Evolutionary conservation across 2,888 invertebrate species (phyloP).

Genomic region (Platerodrilus igneus): DNA sequence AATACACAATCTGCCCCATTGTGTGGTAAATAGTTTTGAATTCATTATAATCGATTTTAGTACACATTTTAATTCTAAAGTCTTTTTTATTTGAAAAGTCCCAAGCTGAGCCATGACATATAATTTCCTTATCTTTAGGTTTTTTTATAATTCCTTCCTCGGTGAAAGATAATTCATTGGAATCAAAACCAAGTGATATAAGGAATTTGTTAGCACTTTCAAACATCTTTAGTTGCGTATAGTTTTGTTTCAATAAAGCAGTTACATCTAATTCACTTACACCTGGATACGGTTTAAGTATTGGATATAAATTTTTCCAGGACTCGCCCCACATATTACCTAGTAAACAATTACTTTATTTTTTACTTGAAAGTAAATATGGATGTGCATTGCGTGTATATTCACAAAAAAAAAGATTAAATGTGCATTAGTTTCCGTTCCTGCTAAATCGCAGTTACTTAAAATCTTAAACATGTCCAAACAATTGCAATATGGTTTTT

Average conservation of each 20-base stretch:
- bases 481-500: too few relatives aligned
- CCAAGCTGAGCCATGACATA: constrained; percentile 66
- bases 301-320: constrained; percentile 52
- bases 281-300: constrained; percentile 52
- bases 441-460: too few relatives aligned
- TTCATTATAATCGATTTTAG: constrained; percentile 53
- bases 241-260: constrained; percentile 46
- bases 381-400: too few relatives aligned
- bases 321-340: constrained; percentile 64
- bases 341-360: constrained; percentile 35
- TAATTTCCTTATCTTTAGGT: constrained; percentile 53
- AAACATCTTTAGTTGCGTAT: constrained; percentile 51
- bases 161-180: constrained; percentile 57
- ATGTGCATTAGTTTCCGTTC: too few relatives aligned
- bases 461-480: too few relatives aligned
- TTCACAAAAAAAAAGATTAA: too few relatives aligned
- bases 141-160: constrained; percentile 53
- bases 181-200: constrained; percentile 56
- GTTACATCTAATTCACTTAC: constrained; percentile 51
- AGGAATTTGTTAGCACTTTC: constrained; percentile 60
- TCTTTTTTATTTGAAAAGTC: constrained; percentile 63
- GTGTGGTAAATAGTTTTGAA: constrained; percentile 69
- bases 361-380: too few relatives aligned
- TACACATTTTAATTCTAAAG: constrained; percentile 62
- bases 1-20: constrained; percentile 65